Percentiles rank a stretch among this genome's conserved stretches.
Conservation (phyloP, 2,797 vertebrate species). For the Labeo calbasu region DNA sequence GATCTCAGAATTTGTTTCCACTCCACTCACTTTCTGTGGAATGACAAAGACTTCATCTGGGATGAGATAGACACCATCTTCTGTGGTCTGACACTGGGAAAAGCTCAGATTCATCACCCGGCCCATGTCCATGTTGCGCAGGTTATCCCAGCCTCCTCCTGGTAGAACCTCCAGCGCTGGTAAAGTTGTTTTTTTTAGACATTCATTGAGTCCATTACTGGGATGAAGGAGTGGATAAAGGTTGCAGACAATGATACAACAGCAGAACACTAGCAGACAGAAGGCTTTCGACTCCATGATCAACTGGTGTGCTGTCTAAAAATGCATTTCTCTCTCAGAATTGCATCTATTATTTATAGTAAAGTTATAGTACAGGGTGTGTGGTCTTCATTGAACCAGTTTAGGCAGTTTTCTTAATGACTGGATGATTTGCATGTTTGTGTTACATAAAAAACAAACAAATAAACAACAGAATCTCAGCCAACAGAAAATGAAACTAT, state of each 20-base stretch:
- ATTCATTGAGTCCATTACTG: conserved; percentile 75
- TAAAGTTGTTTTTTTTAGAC: conserved; percentile 70
- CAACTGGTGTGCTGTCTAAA: not conserved
- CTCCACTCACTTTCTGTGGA: conserved; percentile 82
- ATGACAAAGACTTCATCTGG: conserved; percentile 89
- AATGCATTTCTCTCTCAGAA: not conserved
- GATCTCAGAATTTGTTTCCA: conserved; percentile 89
- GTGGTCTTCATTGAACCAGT: too few relatives aligned
- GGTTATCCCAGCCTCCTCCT: conserved; percentile 92
- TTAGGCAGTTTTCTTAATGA: too few relatives aligned
- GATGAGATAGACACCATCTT: conserved; percentile 86
- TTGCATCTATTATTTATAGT: too few relatives aligned
- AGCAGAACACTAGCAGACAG: conserved; percentile 57
- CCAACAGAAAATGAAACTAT: too few relatives aligned
- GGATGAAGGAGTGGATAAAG: conserved; percentile 62
- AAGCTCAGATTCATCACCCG: conserved; percentile 85
- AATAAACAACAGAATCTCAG: too few relatives aligned
- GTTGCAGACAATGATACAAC: conserved; percentile 54
- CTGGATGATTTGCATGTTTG: too few relatives aligned
- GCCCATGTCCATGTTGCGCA: conserved; percentile 88
- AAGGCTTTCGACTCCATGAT: conserved; percentile 61
- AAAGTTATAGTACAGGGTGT: too few relatives aligned
- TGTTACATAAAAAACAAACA: too few relatives aligned
- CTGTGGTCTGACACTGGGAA: conserved; percentile 83
- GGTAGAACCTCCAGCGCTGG: conserved; percentile 86